Evolutionary conservation across 64 coral and sea anemone species (phyloP), one percentile per base, ranked within the genome.

Genomic region (Stichodactyla mertensii): DNA sequence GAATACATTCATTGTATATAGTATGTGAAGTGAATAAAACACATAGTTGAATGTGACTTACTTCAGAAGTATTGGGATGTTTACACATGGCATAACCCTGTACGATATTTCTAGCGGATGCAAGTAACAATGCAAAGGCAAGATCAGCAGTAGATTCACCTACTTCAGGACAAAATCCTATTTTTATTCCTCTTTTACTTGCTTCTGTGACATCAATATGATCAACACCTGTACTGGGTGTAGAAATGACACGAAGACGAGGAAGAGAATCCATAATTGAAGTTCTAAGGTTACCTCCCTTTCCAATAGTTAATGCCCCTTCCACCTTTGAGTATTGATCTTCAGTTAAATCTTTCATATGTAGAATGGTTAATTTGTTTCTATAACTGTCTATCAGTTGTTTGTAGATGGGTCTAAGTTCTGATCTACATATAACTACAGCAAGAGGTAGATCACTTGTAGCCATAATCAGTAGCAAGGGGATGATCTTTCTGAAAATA

Each of bases 21-120:
- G 61, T 16, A 64, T 16, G 16, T 18, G 61, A 15, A 18, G 12
- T 6, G 6, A 64, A 64, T 18, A 6, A 64, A 19, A 64, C 3
- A 64, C 0, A 0, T 64, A 6, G 6, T 15, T 18, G 19, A 13
- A 6, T 18, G 15, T 1, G 7, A 74, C 22, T 74, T 31, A 74
- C 69, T 23, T 10, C 27, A 12, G 11, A 27, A 10, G 27, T 26
- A 22, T 10, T 66, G 22, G 19, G 0, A 66, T 66, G 62, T 77
- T 55, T 84, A 31, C 52, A 0, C 45, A 77, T 91, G 22, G 16
- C 77, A 52, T 91, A 69, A 27, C 84, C 77, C 59, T 86, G 26
- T 6, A 91, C 60, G 36, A 91, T 31, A n/a, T 87, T 81, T 82
- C 85, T 86, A 8, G 89, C 89, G 52, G 89, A 91, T 20, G 89